These are phyloP conservation scores for Periplaneta americana DNA, from an alignment of 1,140 invertebrate genomes.

Conservation along the genomic window DNA sequence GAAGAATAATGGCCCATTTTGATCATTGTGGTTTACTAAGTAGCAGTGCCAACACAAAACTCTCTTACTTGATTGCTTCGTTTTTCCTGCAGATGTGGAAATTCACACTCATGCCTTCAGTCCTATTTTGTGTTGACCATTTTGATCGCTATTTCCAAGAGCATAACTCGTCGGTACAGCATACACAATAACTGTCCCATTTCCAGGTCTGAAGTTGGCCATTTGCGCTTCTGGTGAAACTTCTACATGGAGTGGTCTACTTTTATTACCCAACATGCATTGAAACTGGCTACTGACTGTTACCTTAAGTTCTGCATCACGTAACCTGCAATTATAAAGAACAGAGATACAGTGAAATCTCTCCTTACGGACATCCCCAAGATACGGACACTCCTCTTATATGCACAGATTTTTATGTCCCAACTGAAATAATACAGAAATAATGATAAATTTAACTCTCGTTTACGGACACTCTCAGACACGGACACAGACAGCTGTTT, in stretches of 20 bases:
- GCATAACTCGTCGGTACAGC: constrained; percentile 43
- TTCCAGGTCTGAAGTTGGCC: constrained; percentile 56
- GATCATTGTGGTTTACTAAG: background rate
- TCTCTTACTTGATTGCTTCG: background rate
- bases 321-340: constrained; percentile 38
- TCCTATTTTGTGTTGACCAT: constrained; percentile 2
- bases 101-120: background rate
- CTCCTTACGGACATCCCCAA: too few species aligned
- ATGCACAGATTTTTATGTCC: background rate
- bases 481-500: too few species aligned
- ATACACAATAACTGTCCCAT: constrained; percentile 46
- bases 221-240: constrained; percentile 47
- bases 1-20: background rate
- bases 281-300: constrained; percentile 55
- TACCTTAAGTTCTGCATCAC: constrained; percentile 55
- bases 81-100: background rate
- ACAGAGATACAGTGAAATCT: background rate
- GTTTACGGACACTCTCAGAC: too few species aligned
- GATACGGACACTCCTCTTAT: too few species aligned
- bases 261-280: constrained; percentile 71
- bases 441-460: too few species aligned
- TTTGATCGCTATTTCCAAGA: background rate
- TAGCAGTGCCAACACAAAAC: background rate
- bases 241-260: constrained; percentile 53
- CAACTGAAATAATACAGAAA: too few species aligned